Base-by-base conservation (phyloP, 2,888 invertebrate species). In the Limenitis camilla region DNA sequence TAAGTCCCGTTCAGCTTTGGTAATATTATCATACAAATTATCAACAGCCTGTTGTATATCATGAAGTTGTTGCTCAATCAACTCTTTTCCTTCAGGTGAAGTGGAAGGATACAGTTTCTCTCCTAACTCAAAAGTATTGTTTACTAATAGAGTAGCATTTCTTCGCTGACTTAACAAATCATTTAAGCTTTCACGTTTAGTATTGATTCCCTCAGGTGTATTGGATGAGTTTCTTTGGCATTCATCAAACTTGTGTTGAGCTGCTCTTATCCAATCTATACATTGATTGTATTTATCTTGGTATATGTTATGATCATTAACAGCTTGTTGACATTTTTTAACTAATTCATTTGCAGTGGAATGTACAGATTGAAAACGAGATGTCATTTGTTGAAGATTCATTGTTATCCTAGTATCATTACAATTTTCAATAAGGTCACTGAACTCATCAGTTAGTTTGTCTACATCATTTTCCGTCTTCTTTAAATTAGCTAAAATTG, bases 291-390 rank as follows among this genome's bases (percentile, higher is more conserved):
- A 95, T 64, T 95, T 96, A 1, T 94, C 94, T 66, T 92, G 91
- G 69, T 93, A 96, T 0, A 90, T 87, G 56, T 91, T 91, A 64
- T 97, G 96, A 69, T 96, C 96, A 49, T 90, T 89, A 0, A 95
- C 92, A 5, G 96, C 93, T 83, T 96, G 95, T 67, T 96, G 96
- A 68, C 96, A 96, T 81, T 96, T 97, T 76, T 96, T 96, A 1
- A 96, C 91, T 31, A 97, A 91, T 78, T 97, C 96, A 81, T 94
- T 95, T 2, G 95, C 93, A 0, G 96, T 96, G 0, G 93, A 91
- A 76, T 96, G 95, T 43, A 96, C 92, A 0, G 96, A 94, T 74
- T 96, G 96, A 85, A 96, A 96, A 53, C 96, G 89, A 5, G 96
- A 96, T 1, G 94, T 93, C 56, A 96, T 92, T 77, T 96, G 96